phyloP scores from a whole-genome alignment of 2,113 vertebrate genomes.

The Glareola pratincola region DNA sequence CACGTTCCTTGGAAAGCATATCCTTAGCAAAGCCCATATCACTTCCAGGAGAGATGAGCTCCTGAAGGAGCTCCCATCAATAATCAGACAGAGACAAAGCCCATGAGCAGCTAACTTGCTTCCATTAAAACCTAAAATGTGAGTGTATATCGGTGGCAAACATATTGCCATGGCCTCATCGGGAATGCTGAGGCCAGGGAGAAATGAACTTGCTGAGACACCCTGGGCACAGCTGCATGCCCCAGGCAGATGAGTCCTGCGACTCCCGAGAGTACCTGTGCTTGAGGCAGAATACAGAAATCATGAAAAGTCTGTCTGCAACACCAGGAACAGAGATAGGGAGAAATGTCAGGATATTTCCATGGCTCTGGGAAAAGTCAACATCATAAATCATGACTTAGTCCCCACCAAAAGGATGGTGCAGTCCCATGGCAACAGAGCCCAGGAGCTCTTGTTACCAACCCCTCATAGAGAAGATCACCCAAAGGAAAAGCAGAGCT shows the following conservation, averaged over 20 bases:
- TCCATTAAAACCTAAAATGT: not conserved
- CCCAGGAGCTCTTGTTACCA: not conserved
- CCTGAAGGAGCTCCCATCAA: not conserved
- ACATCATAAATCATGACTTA: not conserved
- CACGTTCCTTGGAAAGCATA: not conserved
- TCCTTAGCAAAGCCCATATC: not conserved
- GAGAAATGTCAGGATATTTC: slow-evolving; percentile 7
- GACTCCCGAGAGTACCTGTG: not conserved
- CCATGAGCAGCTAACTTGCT: not conserved
- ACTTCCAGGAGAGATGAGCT: not conserved
- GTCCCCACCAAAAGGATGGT: accelerated
- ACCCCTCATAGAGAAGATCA: not conserved
- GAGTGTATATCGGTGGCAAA: not conserved
- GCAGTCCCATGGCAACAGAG: not conserved
- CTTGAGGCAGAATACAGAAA: not conserved
- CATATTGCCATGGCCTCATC: accelerated
- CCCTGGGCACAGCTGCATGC: slow-evolving; percentile 2
- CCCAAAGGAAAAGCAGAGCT: not conserved
- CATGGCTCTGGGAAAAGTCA: not conserved
- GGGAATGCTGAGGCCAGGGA: not conserved
- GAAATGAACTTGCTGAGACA: not conserved
- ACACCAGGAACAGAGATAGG: not conserved
- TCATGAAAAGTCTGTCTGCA: not conserved
- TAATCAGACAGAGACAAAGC: not conserved
- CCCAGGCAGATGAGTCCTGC: not conserved